These are phyloP conservation scores for Caenorhabditis macrosperma DNA, from an alignment of 2,888 invertebrate genomes.

Conservation along the genomic window DNA sequence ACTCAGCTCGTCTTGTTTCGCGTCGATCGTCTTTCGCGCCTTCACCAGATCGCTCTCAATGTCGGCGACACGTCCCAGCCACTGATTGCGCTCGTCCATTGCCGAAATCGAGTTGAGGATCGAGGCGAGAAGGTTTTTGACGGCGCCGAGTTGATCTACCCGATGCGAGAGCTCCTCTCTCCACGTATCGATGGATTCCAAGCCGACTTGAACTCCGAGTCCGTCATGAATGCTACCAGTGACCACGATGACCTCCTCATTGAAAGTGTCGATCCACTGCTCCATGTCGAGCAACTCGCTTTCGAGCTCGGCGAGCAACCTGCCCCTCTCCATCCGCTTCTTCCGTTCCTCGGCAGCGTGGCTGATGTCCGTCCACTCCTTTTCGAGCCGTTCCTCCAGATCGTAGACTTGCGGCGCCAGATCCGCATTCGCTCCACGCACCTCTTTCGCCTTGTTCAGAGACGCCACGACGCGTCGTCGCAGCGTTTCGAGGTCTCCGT, in stretches of 20 bases:
- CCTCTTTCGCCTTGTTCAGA: conserved; percentile 39
- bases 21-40: conserved; percentile 33
- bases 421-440: conserved; percentile 37
- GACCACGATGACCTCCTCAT: conserved; percentile 37
- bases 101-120: conserved; percentile 12
- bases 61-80: conserved; percentile 13
- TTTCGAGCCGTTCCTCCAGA: conserved; percentile 46
- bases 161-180: conserved; percentile 38
- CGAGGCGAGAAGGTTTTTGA: conserved; percentile 30
- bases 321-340: conserved; percentile 14
- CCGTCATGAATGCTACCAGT: conserved; percentile 46
- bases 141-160: conserved; percentile 25
- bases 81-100: conserved; percentile 11
- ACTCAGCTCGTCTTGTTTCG: conserved; percentile 42
- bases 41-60: conserved; percentile 34
- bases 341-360: conserved; percentile 23
- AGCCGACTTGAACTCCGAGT: conserved; percentile 43
- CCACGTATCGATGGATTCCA: conserved; percentile 51
- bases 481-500: conserved; percentile 29
- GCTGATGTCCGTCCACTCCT: conserved; percentile 40
- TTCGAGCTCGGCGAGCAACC: conserved; percentile 25
- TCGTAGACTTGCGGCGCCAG: conserved; percentile 48
- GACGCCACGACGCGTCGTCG: conserved; percentile 23
- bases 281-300: conserved; percentile 38
- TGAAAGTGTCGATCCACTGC: conserved; percentile 49